These are phyloP conservation scores for Vannuccia rotundouncinata DNA, from an alignment of 2,888 invertebrate species.

Conservation along the genomic window DNA sequence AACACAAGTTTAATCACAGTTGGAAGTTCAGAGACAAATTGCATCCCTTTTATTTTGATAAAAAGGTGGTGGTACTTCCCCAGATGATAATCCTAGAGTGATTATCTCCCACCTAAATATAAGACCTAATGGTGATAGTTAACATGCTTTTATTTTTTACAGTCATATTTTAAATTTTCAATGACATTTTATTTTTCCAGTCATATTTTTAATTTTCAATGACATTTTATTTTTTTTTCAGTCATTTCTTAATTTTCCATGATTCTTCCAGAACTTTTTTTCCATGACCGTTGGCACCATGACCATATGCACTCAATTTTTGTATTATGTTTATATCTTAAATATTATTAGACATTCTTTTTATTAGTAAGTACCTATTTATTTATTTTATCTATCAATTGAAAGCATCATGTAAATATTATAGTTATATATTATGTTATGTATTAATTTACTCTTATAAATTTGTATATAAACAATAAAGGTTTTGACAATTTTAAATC, in stretches of 20 bases:
- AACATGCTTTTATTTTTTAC: neutral
- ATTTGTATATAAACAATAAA: slow-evolving; percentile 19
- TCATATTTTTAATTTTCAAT: neutral
- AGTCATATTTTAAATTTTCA: neutral
- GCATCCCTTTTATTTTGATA: neutral
- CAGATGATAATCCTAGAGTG: neutral
- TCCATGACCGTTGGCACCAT: too few species aligned
- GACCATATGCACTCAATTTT: neutral
- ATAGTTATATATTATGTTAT: neutral
- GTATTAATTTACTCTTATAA: slow-evolving; percentile 5
- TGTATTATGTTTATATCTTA: neutral
- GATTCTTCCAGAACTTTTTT: neutral
- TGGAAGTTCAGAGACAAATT: neutral
- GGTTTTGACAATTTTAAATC: slow-evolving; percentile 2
- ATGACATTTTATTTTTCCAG: neutral
- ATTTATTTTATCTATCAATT: neutral
- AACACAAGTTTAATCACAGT: neutral
- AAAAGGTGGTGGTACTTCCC: neutral
- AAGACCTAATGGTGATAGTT: neutral
- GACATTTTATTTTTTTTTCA: neutral
- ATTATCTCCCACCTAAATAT: neutral
- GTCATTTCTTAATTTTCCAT: neutral
- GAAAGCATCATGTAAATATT: neutral
- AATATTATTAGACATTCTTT: neutral
- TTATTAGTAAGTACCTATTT: neutral